Base-by-base conservation (phyloP, 2,797 vertebrate species). In the Siniperca obscura region DNA sequence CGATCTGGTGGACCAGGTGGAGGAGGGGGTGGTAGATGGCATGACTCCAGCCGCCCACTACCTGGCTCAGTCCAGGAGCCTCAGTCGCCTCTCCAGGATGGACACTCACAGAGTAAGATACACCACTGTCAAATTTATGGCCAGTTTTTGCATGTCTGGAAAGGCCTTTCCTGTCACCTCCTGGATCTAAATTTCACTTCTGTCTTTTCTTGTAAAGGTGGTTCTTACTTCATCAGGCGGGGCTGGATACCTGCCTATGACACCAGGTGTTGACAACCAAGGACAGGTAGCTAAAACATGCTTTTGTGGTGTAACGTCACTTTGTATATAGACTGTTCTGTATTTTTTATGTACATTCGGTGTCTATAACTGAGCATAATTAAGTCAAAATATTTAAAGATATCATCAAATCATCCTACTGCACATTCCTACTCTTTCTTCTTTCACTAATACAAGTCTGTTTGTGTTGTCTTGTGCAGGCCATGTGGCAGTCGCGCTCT, bases 181-280 rank as follows among this genome's bases (percentile, higher is more conserved):
- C 7, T 52, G 2, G 10, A 42, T 77, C 52, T 66, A 77, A 46
- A 61, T 80, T 27, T 80, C 13, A 30, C 8, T 72, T 4, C 25
- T 74, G 36, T 78, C 14, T 70, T 82, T 77, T 76, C 19, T 74
- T 74, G 11, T 79, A 17, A 73, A 96, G 95, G 88, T 91, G 68
- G 85, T 85, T 69, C 46, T 83, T 44, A 86, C 80, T 72, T 56
- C 89, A 74, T 80, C 93, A 44, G 91, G 56, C 36, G 91, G 93
- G 16, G 94, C 96, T 74, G 98, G 97, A 77, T 99, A 99, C 80
- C 95, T 98, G 81, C 97, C 97, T n/a, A 99, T 99, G 98, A 98
- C 96, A 44, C 94, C 97, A 77, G 95, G 96, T 60, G 77, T 95
- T 70, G 96, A 96, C 68, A 91, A 48, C 67, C 65, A 80, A 81